A percentile compares a stretch with the other conserved stretches of the same genome.
Evolutionary conservation across 2,113 vertebrate genomes (phyloP).

Genomic region (Dicrurus megarhynchus): DNA sequence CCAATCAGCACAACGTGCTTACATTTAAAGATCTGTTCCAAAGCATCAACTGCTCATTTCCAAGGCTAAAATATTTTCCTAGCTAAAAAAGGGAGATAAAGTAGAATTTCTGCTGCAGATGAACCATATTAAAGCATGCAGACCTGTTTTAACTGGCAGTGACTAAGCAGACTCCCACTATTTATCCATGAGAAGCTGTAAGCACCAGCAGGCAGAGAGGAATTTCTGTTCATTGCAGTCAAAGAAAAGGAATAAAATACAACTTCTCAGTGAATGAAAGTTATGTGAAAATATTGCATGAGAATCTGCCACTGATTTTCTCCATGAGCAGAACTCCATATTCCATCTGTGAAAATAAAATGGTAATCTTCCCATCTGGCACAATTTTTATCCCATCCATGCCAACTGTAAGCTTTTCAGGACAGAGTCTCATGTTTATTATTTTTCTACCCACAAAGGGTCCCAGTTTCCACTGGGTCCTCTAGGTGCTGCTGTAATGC

Average conservation of each 20-base stretch:
- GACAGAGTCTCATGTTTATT: neutral
- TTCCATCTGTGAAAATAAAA: constrained; percentile 12
- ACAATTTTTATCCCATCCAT: neutral
- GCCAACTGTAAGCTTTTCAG: neutral
- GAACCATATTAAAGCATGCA: neutral
- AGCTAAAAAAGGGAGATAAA: neutral
- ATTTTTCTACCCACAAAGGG: neutral
- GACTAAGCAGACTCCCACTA: neutral
- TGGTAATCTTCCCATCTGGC: neutral
- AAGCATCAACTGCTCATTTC: neutral
- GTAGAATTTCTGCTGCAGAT: constrained; percentile 1
- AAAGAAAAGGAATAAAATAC: neutral
- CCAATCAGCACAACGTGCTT: neutral
- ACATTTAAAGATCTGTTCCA: neutral
- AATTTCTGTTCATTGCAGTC: neutral
- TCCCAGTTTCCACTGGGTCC: neutral
- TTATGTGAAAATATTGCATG: neutral
- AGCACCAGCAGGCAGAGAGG: neutral
- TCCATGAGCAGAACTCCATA: neutral
- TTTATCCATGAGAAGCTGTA: neutral
- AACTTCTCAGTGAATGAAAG: neutral
- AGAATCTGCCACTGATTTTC: neutral
- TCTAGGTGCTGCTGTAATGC: constrained; percentile 27
- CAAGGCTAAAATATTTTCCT: constrained; percentile 19
- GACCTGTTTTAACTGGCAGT: constrained; percentile 30